Evolutionary conservation across 2,888 invertebrate genomes (phyloP).

Genomic region (Microplitis manilae): DNA sequence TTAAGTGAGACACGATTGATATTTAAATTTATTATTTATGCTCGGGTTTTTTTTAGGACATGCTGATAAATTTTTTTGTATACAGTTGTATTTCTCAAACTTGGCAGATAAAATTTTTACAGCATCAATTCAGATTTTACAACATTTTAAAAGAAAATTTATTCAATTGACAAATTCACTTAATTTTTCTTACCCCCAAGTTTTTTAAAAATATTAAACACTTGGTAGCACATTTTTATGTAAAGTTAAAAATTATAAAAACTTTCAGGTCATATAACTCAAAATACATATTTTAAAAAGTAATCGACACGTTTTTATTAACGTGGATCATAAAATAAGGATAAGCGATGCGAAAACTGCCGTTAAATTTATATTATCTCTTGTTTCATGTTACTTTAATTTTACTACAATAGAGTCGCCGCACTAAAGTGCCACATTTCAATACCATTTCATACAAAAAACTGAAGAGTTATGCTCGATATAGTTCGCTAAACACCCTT

Average conservation of each 20-base stretch:
- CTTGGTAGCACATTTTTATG: background rate
- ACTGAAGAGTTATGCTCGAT: too few relatives aligned
- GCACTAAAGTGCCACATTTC: background rate
- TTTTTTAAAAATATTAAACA: background rate
- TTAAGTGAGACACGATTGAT: conserved; percentile 1
- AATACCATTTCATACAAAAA: background rate
- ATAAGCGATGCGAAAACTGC: background rate
- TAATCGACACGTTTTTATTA: background rate
- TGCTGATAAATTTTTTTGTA: too few relatives aligned
- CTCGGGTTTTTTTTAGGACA: background rate
- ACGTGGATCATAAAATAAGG: background rate
- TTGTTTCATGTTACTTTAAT: background rate
- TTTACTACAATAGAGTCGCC: background rate
- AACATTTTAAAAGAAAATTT: too few relatives aligned
- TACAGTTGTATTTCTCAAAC: too few relatives aligned
- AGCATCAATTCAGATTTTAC: too few relatives aligned
- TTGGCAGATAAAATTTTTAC: too few relatives aligned
- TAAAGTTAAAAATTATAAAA: background rate
- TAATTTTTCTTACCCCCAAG: too few relatives aligned
- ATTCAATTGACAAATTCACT: too few relatives aligned
- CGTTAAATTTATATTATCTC: background rate
- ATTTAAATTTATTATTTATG: conserved; percentile 6
- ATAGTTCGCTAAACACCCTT: too few relatives aligned
- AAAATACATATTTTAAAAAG: background rate
- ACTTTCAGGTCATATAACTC: background rate